Evolutionary conservation across 2,888 invertebrate genomes (phyloP), one percentile per base, ranked within the genome.

Genomic region (Antitype chi): DNA sequence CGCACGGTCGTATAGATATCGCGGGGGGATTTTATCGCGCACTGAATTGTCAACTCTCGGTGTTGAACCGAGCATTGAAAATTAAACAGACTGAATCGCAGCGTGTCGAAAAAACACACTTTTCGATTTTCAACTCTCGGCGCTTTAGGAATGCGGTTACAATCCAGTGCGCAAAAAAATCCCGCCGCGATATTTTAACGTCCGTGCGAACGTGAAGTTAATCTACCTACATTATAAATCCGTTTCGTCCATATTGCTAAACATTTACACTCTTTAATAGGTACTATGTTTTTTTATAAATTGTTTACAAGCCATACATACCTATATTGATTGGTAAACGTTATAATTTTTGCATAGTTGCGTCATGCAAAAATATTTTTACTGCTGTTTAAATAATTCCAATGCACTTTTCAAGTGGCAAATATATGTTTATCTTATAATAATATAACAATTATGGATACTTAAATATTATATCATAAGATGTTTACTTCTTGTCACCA

Each of bases 311-410:
- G 32, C 52, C 23, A 60, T 79, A 47, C 38, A 38, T 3, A 38
- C 43, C 43, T 47, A n/a, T 80, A 62, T 80, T 77, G 79, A 77
- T 77, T 32, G 60, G 23, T 38, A 71, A 70, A 80, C 20, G 2
- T 53, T 76, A n/a, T 32, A n/a, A 28, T 62, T 32, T 79, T 59
- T 59, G 25, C 28, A 20, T 38, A 28, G 25, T 38, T 79, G 70
- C 47, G 49, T 70, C 62, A 80, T 70, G 49, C 28, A 71, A 80
- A 55, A 80, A 71, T 71, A 77, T 80, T 60, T 80, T 53, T n/a
- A 60, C 69, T 49, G 60, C 62, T 77, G 80, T 62, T 38, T 53
- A 80, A 77, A 70, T 49, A 62, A 79, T 17, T 32, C 20, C 23
- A 23, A 25, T 79, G 80, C 71, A 62, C 53, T 62, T 53, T 49